phyloP scores from a whole-genome alignment of 2,888 invertebrate species.

The Pollenia amentaria region DNA sequence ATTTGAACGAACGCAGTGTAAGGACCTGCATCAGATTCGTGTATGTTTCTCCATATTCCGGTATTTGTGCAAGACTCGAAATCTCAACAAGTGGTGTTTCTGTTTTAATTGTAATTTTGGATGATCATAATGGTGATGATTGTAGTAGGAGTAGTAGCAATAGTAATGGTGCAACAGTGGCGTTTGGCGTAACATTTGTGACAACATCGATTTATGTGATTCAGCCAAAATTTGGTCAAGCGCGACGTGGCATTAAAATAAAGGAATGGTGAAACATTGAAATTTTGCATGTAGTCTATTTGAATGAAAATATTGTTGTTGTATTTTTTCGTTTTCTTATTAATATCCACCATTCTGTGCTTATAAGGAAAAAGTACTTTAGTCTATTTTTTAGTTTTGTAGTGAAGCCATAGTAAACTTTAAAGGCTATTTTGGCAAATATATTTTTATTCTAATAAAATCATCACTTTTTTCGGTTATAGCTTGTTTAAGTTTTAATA shows the following conservation, averaged over 20 bases:
- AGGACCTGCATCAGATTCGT: constrained; percentile 93
- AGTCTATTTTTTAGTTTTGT: no score
- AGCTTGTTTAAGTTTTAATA: no score
- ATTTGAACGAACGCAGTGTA: constrained; percentile 97
- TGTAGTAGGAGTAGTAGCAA: not conserved
- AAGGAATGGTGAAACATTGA: constrained; percentile 27
- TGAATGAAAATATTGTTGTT: constrained; percentile 9
- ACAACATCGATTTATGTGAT: constrained; percentile 16
- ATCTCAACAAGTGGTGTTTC: constrained; percentile 87
- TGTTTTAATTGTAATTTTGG: constrained; percentile 78
- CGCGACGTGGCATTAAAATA: constrained; percentile 2
- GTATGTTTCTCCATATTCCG: constrained; percentile 95
- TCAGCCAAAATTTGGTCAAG: constrained; percentile 1
- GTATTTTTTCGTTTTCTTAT: constrained; percentile 24
- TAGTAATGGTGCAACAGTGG: not conserved
- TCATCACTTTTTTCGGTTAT: no score
- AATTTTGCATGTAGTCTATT: constrained; percentile 44
- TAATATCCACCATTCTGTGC: constrained; percentile 10
- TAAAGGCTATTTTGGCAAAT: no score
- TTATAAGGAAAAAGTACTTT: no score
- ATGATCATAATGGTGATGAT: constrained; percentile 24
- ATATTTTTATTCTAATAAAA: no score
- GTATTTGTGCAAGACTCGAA: constrained; percentile 92
- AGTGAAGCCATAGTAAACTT: no score
- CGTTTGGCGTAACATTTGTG: constrained; percentile 35